Evolutionary conservation across 2,797 vertebrate genomes (phyloP).

Genomic region (Sebastes steindachneri): DNA sequence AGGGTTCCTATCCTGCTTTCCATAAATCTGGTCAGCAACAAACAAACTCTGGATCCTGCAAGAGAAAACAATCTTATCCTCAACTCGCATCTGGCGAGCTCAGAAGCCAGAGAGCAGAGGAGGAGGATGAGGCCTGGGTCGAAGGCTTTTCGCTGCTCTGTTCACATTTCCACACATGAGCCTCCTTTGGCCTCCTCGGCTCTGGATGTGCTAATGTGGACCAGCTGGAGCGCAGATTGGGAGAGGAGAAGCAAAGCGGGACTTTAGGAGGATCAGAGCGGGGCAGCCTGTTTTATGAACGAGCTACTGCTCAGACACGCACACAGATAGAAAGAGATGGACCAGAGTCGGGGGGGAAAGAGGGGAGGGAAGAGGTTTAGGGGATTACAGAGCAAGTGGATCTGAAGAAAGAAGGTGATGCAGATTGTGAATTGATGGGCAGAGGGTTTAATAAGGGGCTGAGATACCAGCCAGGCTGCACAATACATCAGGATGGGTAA

Average conservation of each 20-base stretch:
- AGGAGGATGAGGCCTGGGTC: constrained; percentile 44
- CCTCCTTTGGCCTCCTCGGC: constrained; percentile 58
- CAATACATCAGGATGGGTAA: neutral
- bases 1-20: constrained; percentile 12
- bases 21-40: constrained; percentile 45
- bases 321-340: constrained; percentile 48
- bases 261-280: constrained; percentile 76
- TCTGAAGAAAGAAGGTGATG: constrained; percentile 45
- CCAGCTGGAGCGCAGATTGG: constrained; percentile 80
- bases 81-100: constrained; percentile 40
- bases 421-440: constrained; percentile 41
- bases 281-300: constrained; percentile 58
- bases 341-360: neutral
- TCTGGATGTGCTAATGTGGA: constrained; percentile 83
- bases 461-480: neutral
- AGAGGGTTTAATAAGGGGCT: constrained; percentile 25
- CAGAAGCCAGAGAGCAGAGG: constrained; percentile 28
- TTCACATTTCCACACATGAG: constrained; percentile 64
- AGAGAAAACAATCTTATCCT: constrained; percentile 33
- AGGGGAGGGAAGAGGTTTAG: constrained; percentile 19
- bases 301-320: constrained; percentile 70
- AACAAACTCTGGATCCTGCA: constrained; percentile 29
- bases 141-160: constrained; percentile 47
- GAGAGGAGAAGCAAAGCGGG: constrained; percentile 56
- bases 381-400: constrained; percentile 56